Evolutionary conservation across 2,797 vertebrate genomes (phyloP), one percentile per base, ranked within the genome.

Genomic region (Scolopax bukidnonensis): DNA sequence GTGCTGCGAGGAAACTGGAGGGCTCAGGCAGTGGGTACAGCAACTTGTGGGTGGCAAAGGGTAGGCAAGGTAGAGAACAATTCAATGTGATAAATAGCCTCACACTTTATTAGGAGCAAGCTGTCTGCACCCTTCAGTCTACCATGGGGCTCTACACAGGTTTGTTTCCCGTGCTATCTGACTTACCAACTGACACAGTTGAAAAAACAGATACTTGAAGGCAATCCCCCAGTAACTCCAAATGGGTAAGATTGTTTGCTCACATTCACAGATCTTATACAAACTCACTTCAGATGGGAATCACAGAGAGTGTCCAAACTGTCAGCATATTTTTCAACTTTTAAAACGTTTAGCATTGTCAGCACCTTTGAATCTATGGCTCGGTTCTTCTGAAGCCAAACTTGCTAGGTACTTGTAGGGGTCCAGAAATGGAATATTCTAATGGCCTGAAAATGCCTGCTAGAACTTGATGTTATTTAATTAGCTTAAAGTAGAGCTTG

Each of bases 401-500:
- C 71, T 69, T 48, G 30, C 53, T 59, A 25, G 54, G 41, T 87
- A 56, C 91, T 78, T 78, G 69, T 67, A 90, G 81, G 54, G 73
- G 61, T 89, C 73, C 80, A 90, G 92, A 81, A 95, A 61, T 63
- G 43, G 70, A 86, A 89, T 95, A 86, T 33, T 85, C 67, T 90
- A 65, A 76, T 80, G 82, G 87, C 73, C 61, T 84, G 67, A 68
- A 94, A 94, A 84, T 0, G 41, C 90, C 78, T 94, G 75, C 71
- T 95, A 68, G 78, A 91, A 93, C 68, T 93, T 76, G 78, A 87
- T 1, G 1, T 86, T 93, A 74, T 86, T 94, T 79, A 93, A 94
- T 95, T 95, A 92, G 82, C 61, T 82, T 10, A 77, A 91, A 90
- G 68, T 64, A 71, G 89, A 91, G 53, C 53, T 84, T 94, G 94